phyloP scores from a whole-genome alignment of 35 echinoderm and acorn worm genomes.

The Heliocidaris erythrogramma region DNA sequence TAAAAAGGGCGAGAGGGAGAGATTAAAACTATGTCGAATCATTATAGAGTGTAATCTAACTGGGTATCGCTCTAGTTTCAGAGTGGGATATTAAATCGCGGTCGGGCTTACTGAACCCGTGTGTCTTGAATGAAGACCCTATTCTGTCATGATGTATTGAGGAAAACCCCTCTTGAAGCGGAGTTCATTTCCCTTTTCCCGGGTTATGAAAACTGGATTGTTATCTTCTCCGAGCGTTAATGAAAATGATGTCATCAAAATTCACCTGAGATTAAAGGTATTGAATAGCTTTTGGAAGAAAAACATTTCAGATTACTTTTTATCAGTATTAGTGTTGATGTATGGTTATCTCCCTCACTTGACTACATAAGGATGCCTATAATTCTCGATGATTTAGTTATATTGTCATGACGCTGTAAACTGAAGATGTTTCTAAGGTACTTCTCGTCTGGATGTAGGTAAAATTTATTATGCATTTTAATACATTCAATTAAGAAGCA shows the following conservation, averaged over 20 bases:
- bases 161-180: neutral
- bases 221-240: neutral
- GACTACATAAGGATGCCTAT: too few relatives aligned
- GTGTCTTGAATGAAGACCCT: neutral
- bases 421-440: too few relatives aligned
- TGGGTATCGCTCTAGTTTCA: slow-evolving; percentile 1
- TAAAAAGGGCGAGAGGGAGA: neutral
- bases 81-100: neutral
- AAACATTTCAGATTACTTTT: neutral
- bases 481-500: too few relatives aligned
- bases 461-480: too few relatives aligned
- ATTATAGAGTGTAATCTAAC: neutral
- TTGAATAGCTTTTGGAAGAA: neutral
- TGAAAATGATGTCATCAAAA: neutral
- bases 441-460: too few relatives aligned
- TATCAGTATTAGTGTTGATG: neutral
- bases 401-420: too few relatives aligned
- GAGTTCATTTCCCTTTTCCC: neutral
- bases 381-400: too few relatives aligned
- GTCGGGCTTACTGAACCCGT: neutral
- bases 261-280: neutral
- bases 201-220: neutral
- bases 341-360: neutral
- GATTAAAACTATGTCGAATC: neutral
- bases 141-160: neutral